Base-by-base conservation (phyloP, 2,113 vertebrate species). In the Rhinoderma darwinii region DNA sequence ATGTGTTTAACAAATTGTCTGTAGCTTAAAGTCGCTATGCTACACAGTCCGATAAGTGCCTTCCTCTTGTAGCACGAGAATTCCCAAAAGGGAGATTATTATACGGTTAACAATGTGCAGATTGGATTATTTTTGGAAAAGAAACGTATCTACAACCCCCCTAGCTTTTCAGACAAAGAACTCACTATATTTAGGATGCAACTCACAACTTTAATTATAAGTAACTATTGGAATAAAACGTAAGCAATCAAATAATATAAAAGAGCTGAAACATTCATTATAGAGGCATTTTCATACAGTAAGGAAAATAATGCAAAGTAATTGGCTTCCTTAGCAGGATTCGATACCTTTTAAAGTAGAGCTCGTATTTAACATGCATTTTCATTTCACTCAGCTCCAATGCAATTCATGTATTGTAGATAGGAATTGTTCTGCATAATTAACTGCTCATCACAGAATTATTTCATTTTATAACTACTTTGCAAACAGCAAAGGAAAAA, bases 131-230 rank as follows among this genome's bases (percentile, higher is more conserved):
- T 85, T 56, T 66, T 41, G 73, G 84, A 47, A 85, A 17, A 66
- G 41, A 77, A 75, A 66, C 12, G n/a, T 78, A 85, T 85, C 84
- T 85, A 30, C 56, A 72, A 44, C 50, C 77, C 73, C 72, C 73
- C 30, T 37, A 18, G 54, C 54, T 43, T 63, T 4, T 63, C 73
- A 77, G 27, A 85, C 84, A 77, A 77, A 61, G 39, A 78, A 61
- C 22, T 17, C 39, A 27, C 61, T 81, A 70, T 81, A 86, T 81
- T 73, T 81, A 68, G 63, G 47, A 73, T 81, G 66, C 47, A 18
- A 51, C 47, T 72, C 85, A 81, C 77, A 73, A 81, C 77, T 86
- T 85, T 85, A 85, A 85, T 85, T 86, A 86, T 73, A 86, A 80
- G 50, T 25, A 86, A 54, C 77, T 61, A 86, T 41, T 86, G 44